These are phyloP conservation scores for Oscheius sp. DNA, from an alignment of 2,888 invertebrate species.

Conservation along the genomic window DNA sequence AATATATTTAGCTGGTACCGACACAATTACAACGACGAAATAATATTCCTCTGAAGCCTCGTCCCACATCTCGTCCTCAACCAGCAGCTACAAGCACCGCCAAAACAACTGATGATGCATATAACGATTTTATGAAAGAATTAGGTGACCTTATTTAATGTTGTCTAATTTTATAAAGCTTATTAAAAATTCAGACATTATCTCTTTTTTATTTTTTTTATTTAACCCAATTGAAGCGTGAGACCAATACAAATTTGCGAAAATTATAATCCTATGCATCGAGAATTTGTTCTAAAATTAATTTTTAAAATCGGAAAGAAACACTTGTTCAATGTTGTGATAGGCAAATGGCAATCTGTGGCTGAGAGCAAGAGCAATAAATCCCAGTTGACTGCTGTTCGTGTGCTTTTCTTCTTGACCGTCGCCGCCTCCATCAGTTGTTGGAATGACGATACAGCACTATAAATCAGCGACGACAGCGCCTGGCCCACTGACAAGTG, in stretches of 20 bases:
- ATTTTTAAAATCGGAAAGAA: too few species aligned
- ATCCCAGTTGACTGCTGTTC: not conserved
- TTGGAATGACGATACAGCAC: too few species aligned
- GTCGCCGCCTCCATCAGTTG: not conserved
- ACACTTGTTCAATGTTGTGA: constrained; percentile 3
- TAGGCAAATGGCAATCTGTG: not conserved
- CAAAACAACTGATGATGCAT: constrained; percentile 91
- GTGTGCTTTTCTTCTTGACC: not conserved
- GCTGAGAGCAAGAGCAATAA: not conserved
- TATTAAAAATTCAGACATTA: too few species aligned
- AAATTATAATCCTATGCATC: too few species aligned
- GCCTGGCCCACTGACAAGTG: too few species aligned
- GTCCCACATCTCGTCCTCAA: constrained; percentile 38
- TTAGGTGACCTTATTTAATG: constrained; percentile 89
- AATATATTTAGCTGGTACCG: constrained; percentile 74
- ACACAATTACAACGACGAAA: constrained; percentile 84
- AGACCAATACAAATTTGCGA: too few species aligned
- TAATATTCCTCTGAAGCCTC: constrained; percentile 16
- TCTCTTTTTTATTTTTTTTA: too few species aligned
- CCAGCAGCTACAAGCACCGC: constrained; percentile 48
- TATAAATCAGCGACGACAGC: too few species aligned
- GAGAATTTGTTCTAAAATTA: too few species aligned
- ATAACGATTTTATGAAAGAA: constrained; percentile 97
- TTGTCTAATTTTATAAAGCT: too few species aligned
- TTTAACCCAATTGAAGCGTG: too few species aligned